Base-by-base conservation (phyloP, 2,797 vertebrate species). In the Cyprinella venusta region DNA sequence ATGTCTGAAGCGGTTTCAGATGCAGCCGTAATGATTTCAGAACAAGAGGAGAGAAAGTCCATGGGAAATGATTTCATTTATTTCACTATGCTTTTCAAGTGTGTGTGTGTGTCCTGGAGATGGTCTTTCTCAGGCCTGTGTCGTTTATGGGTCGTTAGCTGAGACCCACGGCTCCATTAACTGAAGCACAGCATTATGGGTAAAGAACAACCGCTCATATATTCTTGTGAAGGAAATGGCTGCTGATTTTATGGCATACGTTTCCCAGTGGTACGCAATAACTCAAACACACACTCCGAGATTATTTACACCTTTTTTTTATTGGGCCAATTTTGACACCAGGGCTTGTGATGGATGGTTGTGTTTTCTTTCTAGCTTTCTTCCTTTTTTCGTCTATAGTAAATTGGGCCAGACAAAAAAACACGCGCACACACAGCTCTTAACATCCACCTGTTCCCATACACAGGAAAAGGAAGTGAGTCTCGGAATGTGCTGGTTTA, bases 251-350 rank as follows among this genome's bases (percentile, higher is more conserved):
- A 93, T 90, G 88, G 90, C 88, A 88, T 82, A 84, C 89, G 89
- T 92, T 88, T 87, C 87, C 56, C 77, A 65, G 6, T 12, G 69
- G 48, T 33, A 38, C n/a, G 64, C 81, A 71, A 76, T 84, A 75
- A 80, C 64, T 80, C 81, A 84, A 79, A 80, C 77, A 63, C 45
- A 48, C 48, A 84, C 50, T 38, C 59, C 30, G 30, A 33, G 30
- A 92, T 91, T 92, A 93, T 93, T 92, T 93, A 94, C 92, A 89
- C 88, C 91, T 88, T 81, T 42, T 93, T 93, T 94, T 93, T 94
- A 93, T 90, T 90, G 89, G 92, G 90, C 85, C 92, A 91, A 64
- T 88, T 88, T 84, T 92, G 93, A 93, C 93, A 92, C 78, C 84
- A 88, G 89, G 85, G 84, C 82, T 5, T 0, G 30, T 92, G 93